These are phyloP conservation scores for Plestiodon gilberti DNA, from an alignment of 2,113 vertebrate genomes.

Conservation along the genomic window DNA sequence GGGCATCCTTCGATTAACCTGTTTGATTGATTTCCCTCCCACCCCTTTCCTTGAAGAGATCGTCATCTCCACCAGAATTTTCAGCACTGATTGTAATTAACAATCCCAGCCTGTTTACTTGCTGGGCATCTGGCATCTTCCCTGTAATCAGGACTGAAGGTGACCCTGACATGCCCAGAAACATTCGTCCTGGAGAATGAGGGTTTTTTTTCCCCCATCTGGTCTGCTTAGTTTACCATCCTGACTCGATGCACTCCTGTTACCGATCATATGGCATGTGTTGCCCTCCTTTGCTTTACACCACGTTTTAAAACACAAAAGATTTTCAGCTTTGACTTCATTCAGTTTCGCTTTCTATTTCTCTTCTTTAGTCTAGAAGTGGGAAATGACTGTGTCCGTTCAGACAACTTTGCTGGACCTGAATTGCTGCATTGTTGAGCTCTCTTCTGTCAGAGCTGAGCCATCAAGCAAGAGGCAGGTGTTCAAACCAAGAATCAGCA, in stretches of 20 bases:
- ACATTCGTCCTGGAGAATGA: constrained; percentile 10
- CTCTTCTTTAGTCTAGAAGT: neutral
- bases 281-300: neutral
- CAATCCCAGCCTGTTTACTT: constrained; percentile 50
- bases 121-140: constrained; percentile 37
- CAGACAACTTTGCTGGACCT: neutral
- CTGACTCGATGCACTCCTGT: neutral
- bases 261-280: constrained; percentile 8
- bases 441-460: too few species aligned
- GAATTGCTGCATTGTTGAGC: neutral
- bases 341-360: neutral
- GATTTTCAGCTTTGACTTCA: neutral
- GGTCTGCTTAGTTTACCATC: neutral
- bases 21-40: constrained; percentile 25
- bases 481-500: too few species aligned
- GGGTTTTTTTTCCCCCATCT: neutral
- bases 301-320: neutral
- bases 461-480: too few species aligned
- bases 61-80: constrained; percentile 29
- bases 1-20: constrained; percentile 36
- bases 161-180: neutral
- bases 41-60: constrained; percentile 16
- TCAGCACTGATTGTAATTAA: constrained; percentile 53
- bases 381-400: neutral
- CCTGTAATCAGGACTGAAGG: constrained; percentile 38